Evolutionary conservation across 1,140 invertebrate genomes (phyloP).

Genomic region (Drosophila nigrodunni): DNA sequence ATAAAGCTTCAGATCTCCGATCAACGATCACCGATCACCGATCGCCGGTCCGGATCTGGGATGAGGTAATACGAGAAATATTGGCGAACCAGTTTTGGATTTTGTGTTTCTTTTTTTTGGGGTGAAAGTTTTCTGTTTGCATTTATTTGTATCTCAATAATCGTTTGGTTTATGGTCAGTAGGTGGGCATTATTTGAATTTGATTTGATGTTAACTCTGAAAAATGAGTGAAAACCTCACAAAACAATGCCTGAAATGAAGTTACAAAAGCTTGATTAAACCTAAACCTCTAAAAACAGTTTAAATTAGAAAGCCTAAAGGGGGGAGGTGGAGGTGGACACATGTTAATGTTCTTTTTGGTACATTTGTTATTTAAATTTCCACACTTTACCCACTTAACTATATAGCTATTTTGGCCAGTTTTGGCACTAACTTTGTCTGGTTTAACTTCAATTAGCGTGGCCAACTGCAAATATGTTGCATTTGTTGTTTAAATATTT

Average conservation of each 20-base stretch:
- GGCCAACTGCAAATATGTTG: constrained; percentile 48
- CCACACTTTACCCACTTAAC: background rate
- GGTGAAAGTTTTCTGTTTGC: constrained; percentile 68
- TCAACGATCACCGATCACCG: background rate
- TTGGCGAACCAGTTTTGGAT: constrained; percentile 72
- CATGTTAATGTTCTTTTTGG: too few species aligned
- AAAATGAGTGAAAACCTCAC: constrained; percentile 40
- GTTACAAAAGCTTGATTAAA: constrained; percentile 1
- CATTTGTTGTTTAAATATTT: constrained; percentile 64
- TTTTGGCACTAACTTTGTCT: constrained; percentile 15
- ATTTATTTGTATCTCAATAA: constrained; percentile 27
- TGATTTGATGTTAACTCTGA: constrained; percentile 26
- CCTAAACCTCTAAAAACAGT: too few species aligned
- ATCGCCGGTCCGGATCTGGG: constrained; percentile 1
- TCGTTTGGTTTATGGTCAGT: constrained; percentile 48
- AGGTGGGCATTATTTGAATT: constrained; percentile 61
- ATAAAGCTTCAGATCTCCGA: constrained; percentile 4
- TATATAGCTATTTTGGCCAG: background rate
- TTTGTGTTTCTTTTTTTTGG: constrained; percentile 38
- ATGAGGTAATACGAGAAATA: constrained; percentile 70
- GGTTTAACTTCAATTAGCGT: constrained; percentile 70
- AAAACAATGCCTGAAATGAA: background rate
- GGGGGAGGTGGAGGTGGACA: background rate
- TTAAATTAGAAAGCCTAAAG: background rate
- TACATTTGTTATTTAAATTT: constrained; percentile 1